A percentile compares a stretch with the other conserved stretches of the same genome.
These are phyloP conservation scores for Chamaetylas fuelleborni DNA, from an alignment of 2,113 vertebrate species.

Conservation along the genomic window DNA sequence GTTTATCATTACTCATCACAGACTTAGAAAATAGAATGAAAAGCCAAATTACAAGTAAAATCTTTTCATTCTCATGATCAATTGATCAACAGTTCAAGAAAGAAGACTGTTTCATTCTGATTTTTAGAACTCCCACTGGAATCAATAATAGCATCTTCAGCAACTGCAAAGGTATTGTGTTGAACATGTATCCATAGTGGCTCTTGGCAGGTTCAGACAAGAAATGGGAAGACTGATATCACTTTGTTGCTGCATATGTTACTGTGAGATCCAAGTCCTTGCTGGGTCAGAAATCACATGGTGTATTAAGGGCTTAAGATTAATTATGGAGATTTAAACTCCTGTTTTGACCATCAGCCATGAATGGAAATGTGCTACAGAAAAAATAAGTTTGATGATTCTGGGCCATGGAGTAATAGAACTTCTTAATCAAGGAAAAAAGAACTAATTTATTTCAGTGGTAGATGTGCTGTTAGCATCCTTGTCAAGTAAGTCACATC, in stretches of 20 bases:
- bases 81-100: not conserved
- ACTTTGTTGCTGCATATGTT: not conserved
- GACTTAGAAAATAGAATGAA: not conserved
- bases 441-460: not conserved
- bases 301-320: not conserved
- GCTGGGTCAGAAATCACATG: not conserved
- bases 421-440: not conserved
- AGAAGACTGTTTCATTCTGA: not conserved
- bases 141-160: not conserved
- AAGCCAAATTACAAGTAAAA: not conserved
- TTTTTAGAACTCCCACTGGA: not conserved
- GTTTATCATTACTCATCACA: not conserved
- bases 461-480: not conserved
- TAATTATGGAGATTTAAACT: not conserved
- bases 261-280: not conserved
- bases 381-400: not conserved
- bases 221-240: not conserved
- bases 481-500: not conserved
- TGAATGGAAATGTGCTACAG: not conserved
- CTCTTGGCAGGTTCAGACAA: not conserved
- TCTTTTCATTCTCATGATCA: not conserved
- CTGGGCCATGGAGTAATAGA: not conserved
- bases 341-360: not conserved
- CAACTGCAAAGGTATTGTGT: not conserved
- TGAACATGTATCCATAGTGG: not conserved